Percentiles rank a stretch among this genome's conserved stretches.
phyloP scores from a whole-genome alignment of 2,113 vertebrate genomes.

The Macrotus californicus region DNA sequence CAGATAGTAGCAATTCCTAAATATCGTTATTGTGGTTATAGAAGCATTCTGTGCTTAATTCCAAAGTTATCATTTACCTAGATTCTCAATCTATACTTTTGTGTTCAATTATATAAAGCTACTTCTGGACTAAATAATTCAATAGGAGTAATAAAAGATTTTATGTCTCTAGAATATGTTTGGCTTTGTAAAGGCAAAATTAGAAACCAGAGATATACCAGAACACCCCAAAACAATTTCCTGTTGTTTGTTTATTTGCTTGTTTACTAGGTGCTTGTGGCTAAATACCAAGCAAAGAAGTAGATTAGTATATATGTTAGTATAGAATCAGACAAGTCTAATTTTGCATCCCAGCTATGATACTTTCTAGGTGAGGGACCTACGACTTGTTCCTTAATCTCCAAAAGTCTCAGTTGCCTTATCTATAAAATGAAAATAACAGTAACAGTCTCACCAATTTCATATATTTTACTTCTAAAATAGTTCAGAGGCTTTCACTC shows the following conservation, averaged over 20 bases:
- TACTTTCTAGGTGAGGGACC: background rate
- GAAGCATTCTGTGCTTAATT: background rate
- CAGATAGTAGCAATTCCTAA: background rate
- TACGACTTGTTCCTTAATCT: background rate
- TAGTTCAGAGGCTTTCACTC: background rate
- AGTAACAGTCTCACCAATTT: background rate
- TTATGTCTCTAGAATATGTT: background rate
- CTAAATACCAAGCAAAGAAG: background rate
- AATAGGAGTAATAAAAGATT: background rate
- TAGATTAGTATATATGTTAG: background rate
- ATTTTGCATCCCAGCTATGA: background rate
- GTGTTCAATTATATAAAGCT: background rate
- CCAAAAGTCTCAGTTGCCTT: background rate
- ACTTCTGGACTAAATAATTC: background rate
- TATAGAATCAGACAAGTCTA: background rate
- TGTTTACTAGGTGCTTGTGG: background rate
- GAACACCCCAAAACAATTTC: background rate
- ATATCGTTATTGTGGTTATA: background rate
- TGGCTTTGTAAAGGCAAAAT: background rate
- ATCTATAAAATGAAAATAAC: background rate
- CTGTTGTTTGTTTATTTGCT: background rate
- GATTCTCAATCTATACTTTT: background rate
- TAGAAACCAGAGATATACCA: background rate
- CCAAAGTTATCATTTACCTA: background rate
- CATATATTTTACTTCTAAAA: background rate